phyloP scores from a whole-genome alignment of 2,888 invertebrate genomes.

The Dioctria rufipes region DNA sequence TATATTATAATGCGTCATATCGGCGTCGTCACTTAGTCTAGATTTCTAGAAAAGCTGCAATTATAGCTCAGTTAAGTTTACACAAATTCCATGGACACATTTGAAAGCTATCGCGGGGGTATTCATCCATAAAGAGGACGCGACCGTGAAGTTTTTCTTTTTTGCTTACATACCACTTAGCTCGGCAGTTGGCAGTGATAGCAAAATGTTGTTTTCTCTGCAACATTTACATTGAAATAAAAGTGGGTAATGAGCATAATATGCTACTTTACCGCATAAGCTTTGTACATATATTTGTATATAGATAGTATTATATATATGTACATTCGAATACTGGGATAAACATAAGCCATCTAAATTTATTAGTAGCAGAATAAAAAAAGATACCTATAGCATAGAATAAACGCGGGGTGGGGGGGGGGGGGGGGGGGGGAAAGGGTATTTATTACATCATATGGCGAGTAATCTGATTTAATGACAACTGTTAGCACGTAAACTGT shows the following conservation, averaged over 20 bases:
- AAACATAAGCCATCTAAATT: too few species aligned
- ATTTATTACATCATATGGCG: background rate
- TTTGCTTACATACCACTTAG: background rate
- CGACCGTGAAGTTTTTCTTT: constrained; percentile 21
- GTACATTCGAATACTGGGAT: too few species aligned
- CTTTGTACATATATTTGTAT: too few species aligned
- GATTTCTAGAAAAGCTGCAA: constrained; percentile 20
- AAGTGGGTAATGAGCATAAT: background rate
- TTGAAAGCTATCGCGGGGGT: background rate
- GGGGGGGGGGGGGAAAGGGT: too few species aligned
- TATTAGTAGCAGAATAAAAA: too few species aligned
- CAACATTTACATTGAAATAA: background rate
- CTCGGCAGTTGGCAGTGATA: background rate
- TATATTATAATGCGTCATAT: constrained; percentile 14
- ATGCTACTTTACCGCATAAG: background rate
- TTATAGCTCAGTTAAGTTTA: constrained; percentile 22
- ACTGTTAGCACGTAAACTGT: constrained; percentile 6
- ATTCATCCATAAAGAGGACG: constrained; percentile 15
- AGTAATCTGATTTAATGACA: constrained; percentile 21
- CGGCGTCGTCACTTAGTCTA: constrained; percentile 32
- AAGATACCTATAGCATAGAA: too few species aligned
- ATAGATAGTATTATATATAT: too few species aligned
- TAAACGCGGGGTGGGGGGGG: too few species aligned
- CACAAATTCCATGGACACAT: constrained; percentile 18
- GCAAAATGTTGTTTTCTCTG: background rate